Percentiles rank a stretch among this genome's conserved stretches.
These are phyloP conservation scores for Centropus bengalensis DNA, from an alignment of 2,113 vertebrate genomes.

Conservation along the genomic window DNA sequence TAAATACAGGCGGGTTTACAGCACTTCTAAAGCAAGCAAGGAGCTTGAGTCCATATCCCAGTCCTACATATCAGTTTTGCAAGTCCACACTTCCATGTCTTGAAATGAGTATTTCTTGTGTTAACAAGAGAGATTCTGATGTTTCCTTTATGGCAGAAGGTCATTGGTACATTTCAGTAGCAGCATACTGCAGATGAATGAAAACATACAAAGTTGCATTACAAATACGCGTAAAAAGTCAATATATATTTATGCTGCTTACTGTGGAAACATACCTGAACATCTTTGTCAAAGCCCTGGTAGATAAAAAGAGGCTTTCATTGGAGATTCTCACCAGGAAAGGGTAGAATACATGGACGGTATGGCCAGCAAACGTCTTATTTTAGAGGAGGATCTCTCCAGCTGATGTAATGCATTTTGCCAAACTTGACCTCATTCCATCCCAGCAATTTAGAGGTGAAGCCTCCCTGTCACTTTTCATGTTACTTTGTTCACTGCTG, in stretches of 20 bases:
- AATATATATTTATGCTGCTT: too few species aligned
- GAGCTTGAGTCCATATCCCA: not conserved
- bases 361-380: not conserved
- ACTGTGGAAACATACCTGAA: not conserved
- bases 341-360: not conserved
- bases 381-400: not conserved
- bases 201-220: not conserved
- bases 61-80: not conserved
- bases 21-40: not conserved
- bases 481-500: not conserved
- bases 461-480: constrained; percentile 23
- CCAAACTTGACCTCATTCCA: constrained; percentile 62
- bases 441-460: constrained; percentile 40
- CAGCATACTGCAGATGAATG: not conserved
- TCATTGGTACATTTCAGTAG: not conserved
- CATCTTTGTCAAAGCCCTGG: not conserved
- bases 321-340: not conserved
- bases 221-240: not conserved
- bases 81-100: not conserved
- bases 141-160: not conserved
- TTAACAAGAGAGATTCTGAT: not conserved
- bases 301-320: not conserved
- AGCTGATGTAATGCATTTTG: constrained; percentile 45
- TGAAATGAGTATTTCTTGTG: not conserved
- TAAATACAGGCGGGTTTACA: not conserved